Evolutionary conservation across 2,113 vertebrate genomes (phyloP).

Genomic region (Cygnus buccinator): DNA sequence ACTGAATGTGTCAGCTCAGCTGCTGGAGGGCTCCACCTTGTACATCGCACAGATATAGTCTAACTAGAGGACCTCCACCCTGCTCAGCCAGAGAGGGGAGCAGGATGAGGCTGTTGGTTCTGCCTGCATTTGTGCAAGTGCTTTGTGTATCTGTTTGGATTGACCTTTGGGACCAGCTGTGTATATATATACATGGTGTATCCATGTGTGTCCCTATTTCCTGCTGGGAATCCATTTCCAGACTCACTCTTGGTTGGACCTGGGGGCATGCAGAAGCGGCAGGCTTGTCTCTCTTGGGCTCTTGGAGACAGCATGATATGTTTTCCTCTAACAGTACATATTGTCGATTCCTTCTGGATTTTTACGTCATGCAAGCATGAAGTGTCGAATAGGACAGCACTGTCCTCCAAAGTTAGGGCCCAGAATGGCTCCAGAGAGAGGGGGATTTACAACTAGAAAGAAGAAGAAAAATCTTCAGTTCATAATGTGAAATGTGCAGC

Average conservation of each 20-base stretch:
- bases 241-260: background rate
- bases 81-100: background rate
- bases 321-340: background rate
- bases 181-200: accelerated
- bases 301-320: background rate
- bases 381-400: background rate
- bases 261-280: background rate
- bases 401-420: background rate
- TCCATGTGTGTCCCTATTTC: too few relatives aligned
- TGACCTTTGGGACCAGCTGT: background rate
- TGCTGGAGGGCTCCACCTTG: too few relatives aligned
- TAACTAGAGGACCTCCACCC: too few relatives aligned
- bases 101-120: background rate
- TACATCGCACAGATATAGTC: too few relatives aligned
- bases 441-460: background rate
- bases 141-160: background rate
- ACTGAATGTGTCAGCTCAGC: too few relatives aligned
- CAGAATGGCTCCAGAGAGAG: background rate
- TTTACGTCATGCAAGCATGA: background rate
- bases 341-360: background rate
- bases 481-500: background rate
- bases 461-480: background rate
- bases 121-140: background rate
- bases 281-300: background rate
- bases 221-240: background rate